These are phyloP conservation scores for Elaphurus davidianus DNA, from an alignment of 2,113 vertebrate genomes.

Conservation along the genomic window DNA sequence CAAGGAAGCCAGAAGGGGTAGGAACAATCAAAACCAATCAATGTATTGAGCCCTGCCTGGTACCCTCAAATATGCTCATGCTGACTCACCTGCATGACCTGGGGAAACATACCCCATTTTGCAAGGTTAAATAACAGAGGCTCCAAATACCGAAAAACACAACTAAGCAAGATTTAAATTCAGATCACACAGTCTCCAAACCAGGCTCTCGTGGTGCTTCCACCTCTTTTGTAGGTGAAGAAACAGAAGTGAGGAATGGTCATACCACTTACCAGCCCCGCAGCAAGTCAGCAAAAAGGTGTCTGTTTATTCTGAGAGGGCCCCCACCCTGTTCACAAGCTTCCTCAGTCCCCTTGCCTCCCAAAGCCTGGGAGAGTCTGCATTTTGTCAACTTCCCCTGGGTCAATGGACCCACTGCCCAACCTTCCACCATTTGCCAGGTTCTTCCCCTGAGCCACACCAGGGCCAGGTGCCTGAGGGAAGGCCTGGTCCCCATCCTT, in stretches of 20 bases:
- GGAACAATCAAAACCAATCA: background rate
- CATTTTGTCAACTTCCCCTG: background rate
- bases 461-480: too few relatives aligned
- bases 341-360: accelerated
- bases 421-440: background rate
- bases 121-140: background rate
- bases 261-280: background rate
- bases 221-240: background rate
- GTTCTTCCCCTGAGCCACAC: background rate
- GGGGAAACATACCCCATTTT: background rate
- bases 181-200: background rate
- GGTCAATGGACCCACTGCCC: background rate
- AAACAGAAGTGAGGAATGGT: background rate
- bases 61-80: too few relatives aligned
- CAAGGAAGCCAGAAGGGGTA: background rate
- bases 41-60: accelerated
- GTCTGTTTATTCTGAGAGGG: background rate
- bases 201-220: accelerated
- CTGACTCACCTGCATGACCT: background rate
- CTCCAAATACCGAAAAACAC: background rate
- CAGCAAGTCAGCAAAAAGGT: background rate
- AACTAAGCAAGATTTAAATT: background rate
- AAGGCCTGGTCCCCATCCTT: background rate
- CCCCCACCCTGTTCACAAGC: background rate
- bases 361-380: background rate